phyloP scores from a whole-genome alignment of 2,797 vertebrate genomes.

The Cyprinella venusta region DNA sequence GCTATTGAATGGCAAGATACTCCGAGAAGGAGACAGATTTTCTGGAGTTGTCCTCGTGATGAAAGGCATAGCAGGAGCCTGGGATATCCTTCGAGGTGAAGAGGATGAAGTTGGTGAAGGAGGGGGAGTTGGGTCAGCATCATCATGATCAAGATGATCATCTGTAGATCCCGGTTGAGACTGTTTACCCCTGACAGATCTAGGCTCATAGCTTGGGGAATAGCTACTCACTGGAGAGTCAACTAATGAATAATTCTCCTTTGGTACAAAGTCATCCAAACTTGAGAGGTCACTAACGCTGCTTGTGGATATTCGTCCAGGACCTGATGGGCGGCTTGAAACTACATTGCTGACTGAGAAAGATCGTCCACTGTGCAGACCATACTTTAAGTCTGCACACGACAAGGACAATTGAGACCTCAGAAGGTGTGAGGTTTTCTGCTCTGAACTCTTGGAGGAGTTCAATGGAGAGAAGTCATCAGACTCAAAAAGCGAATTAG shows the following conservation, averaged over 20 bases:
- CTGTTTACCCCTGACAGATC: constrained; percentile 12
- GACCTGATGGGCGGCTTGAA: constrained; percentile 74
- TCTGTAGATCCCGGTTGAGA: constrained; percentile 7
- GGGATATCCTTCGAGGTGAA: constrained; percentile 68
- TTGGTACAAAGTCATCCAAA: constrained; percentile 46
- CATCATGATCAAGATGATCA: constrained; percentile 69
- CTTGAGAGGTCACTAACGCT: constrained; percentile 73
- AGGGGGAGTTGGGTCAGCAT: constrained; percentile 75
- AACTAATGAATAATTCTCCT: constrained; percentile 29
- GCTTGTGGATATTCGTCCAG: constrained; percentile 78
- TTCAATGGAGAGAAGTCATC: constrained; percentile 62
- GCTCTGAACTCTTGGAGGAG: neutral
- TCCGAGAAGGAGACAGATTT: constrained; percentile 70
- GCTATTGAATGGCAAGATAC: constrained; percentile 69
- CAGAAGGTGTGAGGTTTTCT: constrained; percentile 41
- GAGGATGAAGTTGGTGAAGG: constrained; percentile 74
- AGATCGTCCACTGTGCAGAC: constrained; percentile 74
- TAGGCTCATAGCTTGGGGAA: constrained; percentile 27
- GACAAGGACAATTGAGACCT: constrained; percentile 60
- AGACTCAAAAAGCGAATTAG: constrained; percentile 62
- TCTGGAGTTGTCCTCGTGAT: constrained; percentile 68
- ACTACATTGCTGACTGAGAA: constrained; percentile 78
- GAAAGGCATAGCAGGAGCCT: constrained; percentile 68
- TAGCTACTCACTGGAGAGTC: constrained; percentile 28
- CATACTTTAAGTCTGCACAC: constrained; percentile 79